These are phyloP conservation scores for Drosophila kepulauana DNA, from an alignment of 1,140 invertebrate genomes.

Conservation along the genomic window DNA sequence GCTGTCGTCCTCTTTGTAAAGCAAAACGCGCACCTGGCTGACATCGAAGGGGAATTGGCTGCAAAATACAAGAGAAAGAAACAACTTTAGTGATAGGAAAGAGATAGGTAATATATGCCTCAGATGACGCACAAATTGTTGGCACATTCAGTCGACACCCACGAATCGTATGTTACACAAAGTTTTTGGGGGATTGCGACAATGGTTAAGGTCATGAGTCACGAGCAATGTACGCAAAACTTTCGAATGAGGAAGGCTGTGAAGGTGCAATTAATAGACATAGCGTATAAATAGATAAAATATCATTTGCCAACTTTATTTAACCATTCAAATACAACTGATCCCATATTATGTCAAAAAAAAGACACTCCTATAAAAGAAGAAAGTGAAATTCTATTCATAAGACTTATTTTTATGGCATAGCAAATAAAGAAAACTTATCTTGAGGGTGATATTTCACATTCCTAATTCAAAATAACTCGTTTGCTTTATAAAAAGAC, in stretches of 20 bases:
- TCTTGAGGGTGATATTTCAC: no score
- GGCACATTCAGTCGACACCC: slow-evolving; percentile 29
- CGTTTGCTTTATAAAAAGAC: no score
- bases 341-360: no score
- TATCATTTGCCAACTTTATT: no score
- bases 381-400: no score
- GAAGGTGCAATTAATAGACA: background rate
- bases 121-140: slow-evolving; percentile 25
- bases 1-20: slow-evolving; percentile 94
- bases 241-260: background rate
- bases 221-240: background rate
- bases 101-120: background rate
- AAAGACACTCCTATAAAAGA: no score
- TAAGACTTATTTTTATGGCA: no score
- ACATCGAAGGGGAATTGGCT: slow-evolving; percentile 86
- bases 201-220: slow-evolving; percentile 25
- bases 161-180: slow-evolving; percentile 12
- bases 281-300: background rate
- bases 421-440: no score
- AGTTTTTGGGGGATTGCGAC: background rate
- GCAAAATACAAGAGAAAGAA: slow-evolving; percentile 42
- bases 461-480: no score
- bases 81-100: background rate
- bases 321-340: no score
- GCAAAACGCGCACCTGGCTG: slow-evolving; percentile 90